A percentile compares a stretch with the other conserved stretches of the same genome.
Conservation (phyloP, 1,140 invertebrate genomes). For the honey bee (Apis mellifera) region DNA sequence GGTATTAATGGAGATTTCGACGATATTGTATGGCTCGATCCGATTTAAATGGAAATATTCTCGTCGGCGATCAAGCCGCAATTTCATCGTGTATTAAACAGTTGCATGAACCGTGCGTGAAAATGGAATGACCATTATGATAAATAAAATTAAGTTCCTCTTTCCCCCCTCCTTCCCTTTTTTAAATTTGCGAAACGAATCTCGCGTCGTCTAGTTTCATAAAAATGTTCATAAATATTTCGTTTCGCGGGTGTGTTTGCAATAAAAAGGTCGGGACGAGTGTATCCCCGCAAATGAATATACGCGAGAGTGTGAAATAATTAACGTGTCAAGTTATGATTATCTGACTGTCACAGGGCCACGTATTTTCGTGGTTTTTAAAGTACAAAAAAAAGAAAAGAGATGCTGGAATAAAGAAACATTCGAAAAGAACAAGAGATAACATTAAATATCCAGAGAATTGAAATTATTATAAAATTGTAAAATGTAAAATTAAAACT, state of each 20-base stretch:
- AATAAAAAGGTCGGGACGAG: slow-evolving; percentile 6
- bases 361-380: neutral
- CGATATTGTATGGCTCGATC: slow-evolving; percentile 8
- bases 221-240: slow-evolving; percentile 31
- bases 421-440: too few species aligned
- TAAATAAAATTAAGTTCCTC: slow-evolving; percentile 27
- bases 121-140: slow-evolving; percentile 14
- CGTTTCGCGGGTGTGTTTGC: neutral
- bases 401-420: neutral
- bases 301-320: neutral
- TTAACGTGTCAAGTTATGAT: slow-evolving; percentile 30
- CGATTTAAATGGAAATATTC: slow-evolving; percentile 39
- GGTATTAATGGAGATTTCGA: neutral
- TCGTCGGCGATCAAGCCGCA: neutral
- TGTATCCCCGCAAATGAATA: slow-evolving; percentile 13
- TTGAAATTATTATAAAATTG: too few species aligned
- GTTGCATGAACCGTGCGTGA: neutral
- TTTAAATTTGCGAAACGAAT: neutral
- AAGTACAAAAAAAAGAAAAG: neutral
- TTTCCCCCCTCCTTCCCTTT: neutral
- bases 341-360: neutral
- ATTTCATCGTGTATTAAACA: slow-evolving; percentile 26
- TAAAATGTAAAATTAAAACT: too few species aligned
- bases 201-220: neutral
- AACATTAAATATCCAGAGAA: too few species aligned